phyloP scores from a whole-genome alignment of 64 coral and sea anemone species.

The Montipora cactus region DNA sequence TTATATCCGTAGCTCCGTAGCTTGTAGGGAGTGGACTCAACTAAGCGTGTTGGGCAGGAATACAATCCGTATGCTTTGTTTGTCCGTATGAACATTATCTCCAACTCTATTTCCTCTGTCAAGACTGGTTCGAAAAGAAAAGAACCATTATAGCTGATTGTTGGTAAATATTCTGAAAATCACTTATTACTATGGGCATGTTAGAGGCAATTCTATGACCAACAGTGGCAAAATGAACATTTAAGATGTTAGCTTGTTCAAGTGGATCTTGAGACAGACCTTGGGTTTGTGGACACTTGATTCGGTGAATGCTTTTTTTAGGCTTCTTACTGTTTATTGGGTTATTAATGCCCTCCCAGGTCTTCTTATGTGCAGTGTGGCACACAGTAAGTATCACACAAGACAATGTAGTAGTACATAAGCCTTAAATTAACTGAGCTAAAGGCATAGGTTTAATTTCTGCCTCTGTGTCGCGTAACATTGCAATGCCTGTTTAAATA shows the following conservation, averaged over 20 bases:
- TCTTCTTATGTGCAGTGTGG: background rate
- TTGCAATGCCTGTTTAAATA: too few relatives aligned
- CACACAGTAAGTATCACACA: too few relatives aligned
- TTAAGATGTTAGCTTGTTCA: conserved; percentile 30
- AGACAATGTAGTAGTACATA: too few relatives aligned
- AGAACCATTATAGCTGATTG: conserved; percentile 29
- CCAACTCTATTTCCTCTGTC: conserved; percentile 42
- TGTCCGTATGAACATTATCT: background rate
- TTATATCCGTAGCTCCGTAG: too few relatives aligned
- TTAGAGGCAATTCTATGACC: conserved; percentile 40
- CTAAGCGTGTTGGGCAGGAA: conserved; percentile 26
- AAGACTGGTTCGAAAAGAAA: conserved; percentile 45
- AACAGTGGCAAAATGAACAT: conserved; percentile 54
- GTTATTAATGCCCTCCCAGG: background rate
- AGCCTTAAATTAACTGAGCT: too few relatives aligned
- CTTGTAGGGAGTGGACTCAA: too few relatives aligned
- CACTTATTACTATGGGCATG: conserved; percentile 16
- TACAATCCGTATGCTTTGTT: conserved; percentile 46
- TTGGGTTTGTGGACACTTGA: conserved; percentile 25
- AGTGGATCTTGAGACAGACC: conserved; percentile 40
- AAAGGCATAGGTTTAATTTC: too few relatives aligned
- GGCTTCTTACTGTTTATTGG: conserved; percentile 19
- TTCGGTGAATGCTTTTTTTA: background rate
- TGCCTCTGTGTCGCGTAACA: too few relatives aligned
- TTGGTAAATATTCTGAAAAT: conserved; percentile 36